phyloP scores from a whole-genome alignment of 2,113 vertebrate genomes.

The Cyanocitta stelleri region DNA sequence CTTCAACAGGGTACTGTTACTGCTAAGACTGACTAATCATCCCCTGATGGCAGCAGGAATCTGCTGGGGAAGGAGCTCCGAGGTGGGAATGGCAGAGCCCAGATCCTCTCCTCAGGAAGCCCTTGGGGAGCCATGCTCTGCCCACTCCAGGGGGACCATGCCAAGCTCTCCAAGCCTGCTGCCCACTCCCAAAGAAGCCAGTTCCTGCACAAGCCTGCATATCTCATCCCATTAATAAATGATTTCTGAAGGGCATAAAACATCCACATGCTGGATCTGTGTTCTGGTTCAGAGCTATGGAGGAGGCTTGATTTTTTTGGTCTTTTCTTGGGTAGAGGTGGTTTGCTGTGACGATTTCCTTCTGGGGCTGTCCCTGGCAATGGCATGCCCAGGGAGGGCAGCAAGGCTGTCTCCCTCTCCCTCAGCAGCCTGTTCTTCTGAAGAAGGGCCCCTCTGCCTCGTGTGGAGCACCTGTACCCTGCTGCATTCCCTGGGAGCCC shows the following conservation, averaged over 20 bases:
- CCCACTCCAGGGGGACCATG: accelerated
- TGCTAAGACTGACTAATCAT: neutral
- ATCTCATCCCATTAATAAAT: neutral
- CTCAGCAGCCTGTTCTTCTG: neutral
- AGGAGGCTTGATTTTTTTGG: neutral
- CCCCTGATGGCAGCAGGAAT: neutral
- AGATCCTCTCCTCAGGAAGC: neutral
- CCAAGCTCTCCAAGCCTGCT: neutral
- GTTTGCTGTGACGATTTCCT: neutral
- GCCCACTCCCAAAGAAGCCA: neutral
- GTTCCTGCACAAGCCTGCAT: neutral
- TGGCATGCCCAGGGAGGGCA: neutral
- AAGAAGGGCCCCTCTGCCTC: neutral
- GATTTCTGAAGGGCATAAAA: neutral
- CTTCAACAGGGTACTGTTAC: neutral
- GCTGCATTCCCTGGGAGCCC: neutral
- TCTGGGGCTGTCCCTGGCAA: neutral
- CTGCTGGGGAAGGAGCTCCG: neutral
- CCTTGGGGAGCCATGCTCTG: accelerated
- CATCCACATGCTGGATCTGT: accelerated
- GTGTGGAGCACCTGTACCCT: too few species aligned
- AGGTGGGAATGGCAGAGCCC: neutral
- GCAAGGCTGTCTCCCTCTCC: neutral
- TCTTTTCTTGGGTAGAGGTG: neutral
- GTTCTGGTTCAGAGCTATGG: neutral